These are phyloP conservation scores for Zapornia atra DNA, from an alignment of 2,113 vertebrate genomes.

Conservation along the genomic window DNA sequence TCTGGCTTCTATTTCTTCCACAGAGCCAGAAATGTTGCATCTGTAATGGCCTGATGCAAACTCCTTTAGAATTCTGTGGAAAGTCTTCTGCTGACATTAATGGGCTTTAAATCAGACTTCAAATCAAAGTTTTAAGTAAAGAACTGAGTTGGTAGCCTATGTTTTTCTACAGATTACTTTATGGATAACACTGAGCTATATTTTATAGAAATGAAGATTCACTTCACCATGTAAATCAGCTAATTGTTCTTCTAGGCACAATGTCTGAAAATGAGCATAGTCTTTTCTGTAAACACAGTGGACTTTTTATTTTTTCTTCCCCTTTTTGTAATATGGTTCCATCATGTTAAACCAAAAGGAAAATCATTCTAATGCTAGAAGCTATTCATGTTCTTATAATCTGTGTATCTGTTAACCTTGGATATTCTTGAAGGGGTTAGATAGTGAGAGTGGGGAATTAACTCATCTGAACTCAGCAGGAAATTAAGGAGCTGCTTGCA, in stretches of 20 bases:
- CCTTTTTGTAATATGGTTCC: not conserved
- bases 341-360: not conserved
- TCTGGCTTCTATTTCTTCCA: slow-evolving; percentile 21
- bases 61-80: not conserved
- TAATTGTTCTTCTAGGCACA: not conserved
- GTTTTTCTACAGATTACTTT: not conserved
- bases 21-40: not conserved
- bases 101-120: not conserved
- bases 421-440: not conserved
- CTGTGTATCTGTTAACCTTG: not conserved
- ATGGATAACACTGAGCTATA: not conserved
- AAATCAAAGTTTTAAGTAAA: slow-evolving; percentile 4
- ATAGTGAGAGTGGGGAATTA: not conserved
- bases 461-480: not conserved
- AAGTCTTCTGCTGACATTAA: not conserved
- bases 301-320: not conserved
- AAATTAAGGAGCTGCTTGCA: not conserved
- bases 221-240: not conserved
- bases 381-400: not conserved
- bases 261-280: not conserved
- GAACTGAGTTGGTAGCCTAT: not conserved
- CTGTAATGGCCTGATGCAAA: slow-evolving; percentile 2
- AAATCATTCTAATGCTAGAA: not conserved
- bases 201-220: not conserved
- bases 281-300: not conserved